Percentiles rank a stretch among this genome's conserved stretches.
These are phyloP conservation scores for Megatriorchis doriae DNA, from an alignment of 2,113 vertebrate species.

Conservation along the genomic window DNA sequence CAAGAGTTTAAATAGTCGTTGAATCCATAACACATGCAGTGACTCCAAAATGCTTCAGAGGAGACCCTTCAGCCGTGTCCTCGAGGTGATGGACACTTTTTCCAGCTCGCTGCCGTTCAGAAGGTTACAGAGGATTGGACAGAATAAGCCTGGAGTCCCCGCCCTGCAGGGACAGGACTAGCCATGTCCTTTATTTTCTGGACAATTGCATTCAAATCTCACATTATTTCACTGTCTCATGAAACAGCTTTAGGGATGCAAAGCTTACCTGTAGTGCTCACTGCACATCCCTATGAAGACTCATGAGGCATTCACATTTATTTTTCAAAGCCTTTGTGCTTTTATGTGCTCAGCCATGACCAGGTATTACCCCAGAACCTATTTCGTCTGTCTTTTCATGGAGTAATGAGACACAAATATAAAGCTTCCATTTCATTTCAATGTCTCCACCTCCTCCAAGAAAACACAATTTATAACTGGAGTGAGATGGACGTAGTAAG, in stretches of 20 bases:
- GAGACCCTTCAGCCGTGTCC: not conserved
- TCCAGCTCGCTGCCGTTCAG: not conserved
- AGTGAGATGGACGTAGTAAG: not conserved
- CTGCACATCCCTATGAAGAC: not conserved
- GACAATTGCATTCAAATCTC: not conserved
- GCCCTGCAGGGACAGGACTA: not conserved
- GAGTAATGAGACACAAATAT: not conserved
- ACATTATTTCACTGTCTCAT: not conserved
- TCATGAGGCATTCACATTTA: not conserved
- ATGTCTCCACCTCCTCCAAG: not conserved
- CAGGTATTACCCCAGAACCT: not conserved
- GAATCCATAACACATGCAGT: not conserved
- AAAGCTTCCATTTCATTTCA: not conserved
- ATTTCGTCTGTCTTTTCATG: not conserved
- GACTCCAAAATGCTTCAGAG: not conserved
- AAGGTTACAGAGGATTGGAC: not conserved
- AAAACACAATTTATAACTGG: not conserved
- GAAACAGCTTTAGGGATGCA: not conserved
- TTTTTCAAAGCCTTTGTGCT: not conserved
- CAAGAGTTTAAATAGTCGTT: not conserved
- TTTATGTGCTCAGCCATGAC: not conserved
- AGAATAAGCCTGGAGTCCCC: not conserved
- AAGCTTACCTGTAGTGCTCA: not conserved
- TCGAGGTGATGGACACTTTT: not conserved
- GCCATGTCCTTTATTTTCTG: not conserved